phyloP scores from a whole-genome alignment of 1,140 invertebrate genomes.

The Diuraphis noxia region DNA sequence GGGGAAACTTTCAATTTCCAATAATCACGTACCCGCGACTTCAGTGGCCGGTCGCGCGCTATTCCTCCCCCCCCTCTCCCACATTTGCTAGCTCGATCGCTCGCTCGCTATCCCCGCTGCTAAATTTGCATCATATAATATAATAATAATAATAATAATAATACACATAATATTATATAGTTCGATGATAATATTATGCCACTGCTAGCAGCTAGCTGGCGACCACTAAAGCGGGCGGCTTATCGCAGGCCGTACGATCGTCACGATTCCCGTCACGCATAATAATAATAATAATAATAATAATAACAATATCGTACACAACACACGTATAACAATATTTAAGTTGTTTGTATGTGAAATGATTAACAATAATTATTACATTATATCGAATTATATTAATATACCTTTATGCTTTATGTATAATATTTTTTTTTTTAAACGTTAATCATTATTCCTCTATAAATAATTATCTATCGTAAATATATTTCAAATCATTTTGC shows the following conservation, averaged over 20 bases:
- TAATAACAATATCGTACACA: neutral
- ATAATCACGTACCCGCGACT: neutral
- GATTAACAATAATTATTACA: neutral
- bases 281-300: neutral
- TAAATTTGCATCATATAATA: neutral
- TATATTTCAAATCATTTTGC: neutral
- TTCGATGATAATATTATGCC: neutral
- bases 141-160: neutral
- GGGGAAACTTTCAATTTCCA: conserved; percentile 27
- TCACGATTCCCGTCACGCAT: neutral
- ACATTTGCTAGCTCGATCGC: neutral
- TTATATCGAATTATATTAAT: neutral
- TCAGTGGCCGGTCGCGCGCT: neutral
- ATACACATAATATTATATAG: neutral
- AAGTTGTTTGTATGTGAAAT: neutral
- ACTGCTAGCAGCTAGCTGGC: neutral
- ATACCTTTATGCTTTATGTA: neutral
- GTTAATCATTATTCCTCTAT: neutral
- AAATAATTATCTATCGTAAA: neutral
- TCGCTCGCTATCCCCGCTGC: neutral
- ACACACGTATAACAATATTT: neutral
- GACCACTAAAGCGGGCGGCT: neutral
- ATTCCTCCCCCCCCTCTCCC: neutral
- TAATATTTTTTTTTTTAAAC: neutral
- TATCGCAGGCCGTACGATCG: neutral